phyloP scores from a whole-genome alignment of 2,888 invertebrate genomes.

The Panorpa germanica region DNA sequence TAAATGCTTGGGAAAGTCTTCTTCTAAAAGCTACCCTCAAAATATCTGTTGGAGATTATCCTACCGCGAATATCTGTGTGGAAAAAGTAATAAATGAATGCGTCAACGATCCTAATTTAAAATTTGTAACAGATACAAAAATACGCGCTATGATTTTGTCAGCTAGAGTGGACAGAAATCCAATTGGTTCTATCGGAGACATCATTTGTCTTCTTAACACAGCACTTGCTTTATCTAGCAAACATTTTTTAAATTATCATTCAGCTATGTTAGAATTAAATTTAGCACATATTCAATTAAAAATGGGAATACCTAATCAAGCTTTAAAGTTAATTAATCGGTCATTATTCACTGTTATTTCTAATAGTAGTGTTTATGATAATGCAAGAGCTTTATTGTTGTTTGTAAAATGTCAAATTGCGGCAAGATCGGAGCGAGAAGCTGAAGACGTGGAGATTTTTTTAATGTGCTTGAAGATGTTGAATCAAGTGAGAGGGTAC shows the following conservation, averaged over 20 bases:
- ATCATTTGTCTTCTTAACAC: slow-evolving; percentile 40
- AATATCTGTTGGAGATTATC: slow-evolving; percentile 23
- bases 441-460: too few relatives aligned
- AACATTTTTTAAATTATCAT: slow-evolving; percentile 60
- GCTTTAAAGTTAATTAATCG: slow-evolving; percentile 50
- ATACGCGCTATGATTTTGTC: slow-evolving; percentile 49
- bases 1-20: slow-evolving; percentile 46
- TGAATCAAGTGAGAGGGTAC: too few relatives aligned
- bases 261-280: slow-evolving; percentile 57
- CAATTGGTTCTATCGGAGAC: slow-evolving; percentile 33
- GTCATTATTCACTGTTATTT: slow-evolving; percentile 49
- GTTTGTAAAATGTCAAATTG: slow-evolving; percentile 60
- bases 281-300: slow-evolving; percentile 56
- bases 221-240: slow-evolving; percentile 53
- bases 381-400: slow-evolving; percentile 56
- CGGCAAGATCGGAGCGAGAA: slow-evolving; percentile 39
- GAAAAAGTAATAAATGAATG: slow-evolving; percentile 17
- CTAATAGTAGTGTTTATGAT: slow-evolving; percentile 68
- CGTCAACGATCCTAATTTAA: slow-evolving; percentile 27
- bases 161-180: slow-evolving; percentile 38
- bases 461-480: too few relatives aligned
- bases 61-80: slow-evolving; percentile 20
- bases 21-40: slow-evolving; percentile 25
- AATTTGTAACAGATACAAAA: slow-evolving; percentile 26
- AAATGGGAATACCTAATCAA: slow-evolving; percentile 57